These are phyloP conservation scores for Arrhamphus sclerolepis DNA, from an alignment of 2,797 vertebrate species.

Conservation along the genomic window DNA sequence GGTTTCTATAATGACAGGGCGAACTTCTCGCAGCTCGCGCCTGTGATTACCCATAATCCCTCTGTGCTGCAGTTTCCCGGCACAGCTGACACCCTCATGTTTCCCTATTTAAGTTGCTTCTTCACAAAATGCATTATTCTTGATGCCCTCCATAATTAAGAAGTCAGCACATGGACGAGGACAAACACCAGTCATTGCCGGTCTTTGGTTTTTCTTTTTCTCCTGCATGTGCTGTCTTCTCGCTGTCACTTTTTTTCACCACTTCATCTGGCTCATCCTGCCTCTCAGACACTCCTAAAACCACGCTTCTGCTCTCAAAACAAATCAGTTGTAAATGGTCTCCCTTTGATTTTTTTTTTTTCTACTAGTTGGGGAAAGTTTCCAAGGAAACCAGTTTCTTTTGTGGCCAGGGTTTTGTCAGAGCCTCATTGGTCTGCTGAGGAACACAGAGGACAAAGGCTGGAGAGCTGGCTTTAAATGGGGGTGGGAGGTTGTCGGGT, in stretches of 20 bases:
- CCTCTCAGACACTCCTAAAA: slow-evolving; percentile 71
- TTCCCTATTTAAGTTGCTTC: slow-evolving; percentile 28
- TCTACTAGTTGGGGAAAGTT: slow-evolving; percentile 80
- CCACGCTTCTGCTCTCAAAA: slow-evolving; percentile 78
- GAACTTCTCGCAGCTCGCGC: slow-evolving; percentile 37
- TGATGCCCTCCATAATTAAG: slow-evolving; percentile 29
- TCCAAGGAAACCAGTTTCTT: slow-evolving; percentile 93
- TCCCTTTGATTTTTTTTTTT: slow-evolving; percentile 54
- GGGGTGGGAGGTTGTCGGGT: slow-evolving; percentile 59
- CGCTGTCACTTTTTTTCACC: slow-evolving; percentile 38
- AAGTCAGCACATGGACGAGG: slow-evolving; percentile 28
- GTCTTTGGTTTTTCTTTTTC: slow-evolving; percentile 18
- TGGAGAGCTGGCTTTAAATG: slow-evolving; percentile 68
- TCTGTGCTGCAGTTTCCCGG: slow-evolving; percentile 57
- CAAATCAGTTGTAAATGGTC: slow-evolving; percentile 80
- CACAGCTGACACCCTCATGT: slow-evolving; percentile 46
- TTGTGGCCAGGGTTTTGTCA: slow-evolving; percentile 87
- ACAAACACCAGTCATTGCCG: slow-evolving; percentile 52
- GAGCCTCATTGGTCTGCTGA: slow-evolving; percentile 85
- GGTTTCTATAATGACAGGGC: slow-evolving; percentile 72
- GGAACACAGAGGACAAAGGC: slow-evolving; percentile 85
- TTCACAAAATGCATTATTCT: slow-evolving; percentile 51
- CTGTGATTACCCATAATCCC: slow-evolving; percentile 73
- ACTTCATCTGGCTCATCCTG: slow-evolving; percentile 70
- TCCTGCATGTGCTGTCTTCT: neutral